phyloP scores from a whole-genome alignment of 2,888 invertebrate species.

The Tipula helvola region DNA sequence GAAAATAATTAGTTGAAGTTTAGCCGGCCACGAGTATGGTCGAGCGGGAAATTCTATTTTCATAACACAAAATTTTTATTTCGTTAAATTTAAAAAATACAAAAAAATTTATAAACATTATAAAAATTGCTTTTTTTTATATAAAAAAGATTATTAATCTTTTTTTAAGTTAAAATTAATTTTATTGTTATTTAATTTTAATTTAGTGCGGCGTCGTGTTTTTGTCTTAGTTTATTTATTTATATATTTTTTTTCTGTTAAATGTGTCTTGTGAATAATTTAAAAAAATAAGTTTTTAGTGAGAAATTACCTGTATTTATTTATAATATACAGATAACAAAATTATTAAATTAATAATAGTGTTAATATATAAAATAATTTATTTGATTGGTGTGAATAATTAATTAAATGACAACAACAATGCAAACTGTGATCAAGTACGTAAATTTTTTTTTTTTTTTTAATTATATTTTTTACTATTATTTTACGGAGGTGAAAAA shows the following conservation, averaged over 20 bases:
- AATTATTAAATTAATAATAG: not conserved
- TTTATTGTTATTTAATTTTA: not conserved
- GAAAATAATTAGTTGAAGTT: constrained; percentile 23
- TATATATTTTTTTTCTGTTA: not conserved
- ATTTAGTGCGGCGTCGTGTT: not conserved
- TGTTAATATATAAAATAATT: not conserved
- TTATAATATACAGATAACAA: not conserved
- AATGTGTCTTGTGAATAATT: not conserved
- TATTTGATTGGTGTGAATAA: not conserved
- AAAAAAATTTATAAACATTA: not conserved
- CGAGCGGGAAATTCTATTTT: not conserved
- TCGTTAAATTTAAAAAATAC: not conserved
- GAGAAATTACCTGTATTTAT: not conserved
- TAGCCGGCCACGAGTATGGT: constrained; percentile 5
- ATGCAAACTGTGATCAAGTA: constrained; percentile 34
- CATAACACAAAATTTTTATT: not conserved
- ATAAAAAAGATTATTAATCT: not conserved
- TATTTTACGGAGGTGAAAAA: not conserved
- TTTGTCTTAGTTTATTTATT: too few species aligned
- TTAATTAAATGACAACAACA: constrained; percentile 17
- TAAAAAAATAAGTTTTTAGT: not conserved
- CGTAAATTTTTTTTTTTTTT: constrained; percentile 19
- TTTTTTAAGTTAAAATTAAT: not conserved
- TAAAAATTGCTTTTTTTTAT: not conserved
- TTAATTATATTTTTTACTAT: not conserved